Evolutionary conservation across 2,888 invertebrate genomes (phyloP).

Genomic region (Ophonus ardosiacus): DNA sequence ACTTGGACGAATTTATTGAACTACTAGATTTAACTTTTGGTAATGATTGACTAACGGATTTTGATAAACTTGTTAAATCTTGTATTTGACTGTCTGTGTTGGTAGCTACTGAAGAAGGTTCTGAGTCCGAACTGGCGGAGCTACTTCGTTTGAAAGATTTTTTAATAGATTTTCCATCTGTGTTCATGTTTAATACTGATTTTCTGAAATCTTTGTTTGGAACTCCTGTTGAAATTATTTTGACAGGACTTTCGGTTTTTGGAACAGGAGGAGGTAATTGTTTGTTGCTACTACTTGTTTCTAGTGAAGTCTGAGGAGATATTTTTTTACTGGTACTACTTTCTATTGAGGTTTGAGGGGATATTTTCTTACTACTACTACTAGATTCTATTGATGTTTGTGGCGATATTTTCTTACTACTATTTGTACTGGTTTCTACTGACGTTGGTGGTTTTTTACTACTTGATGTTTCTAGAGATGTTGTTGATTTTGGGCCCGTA

Average conservation of each 20-base stretch:
- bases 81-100: constrained; percentile 41
- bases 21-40: constrained; percentile 55
- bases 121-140: constrained; percentile 75
- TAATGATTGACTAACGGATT: constrained; percentile 47
- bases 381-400: constrained; percentile 13
- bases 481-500: constrained; percentile 67
- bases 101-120: constrained; percentile 46
- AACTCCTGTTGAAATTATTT: constrained; percentile 73
- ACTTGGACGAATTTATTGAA: constrained; percentile 66
- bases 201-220: constrained; percentile 87
- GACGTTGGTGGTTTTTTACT: neutral
- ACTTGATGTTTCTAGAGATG: neutral
- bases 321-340: constrained; percentile 68
- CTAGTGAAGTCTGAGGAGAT: constrained; percentile 67
- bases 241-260: constrained; percentile 73
- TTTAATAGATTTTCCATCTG: constrained; percentile 73
- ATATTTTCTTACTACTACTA: constrained; percentile 62
- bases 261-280: constrained; percentile 76
- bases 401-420: constrained; percentile 53
- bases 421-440: constrained; percentile 29
- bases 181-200: constrained; percentile 84
- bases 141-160: constrained; percentile 75
- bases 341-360: constrained; percentile 58
- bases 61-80: constrained; percentile 47
- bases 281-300: constrained; percentile 69